Evolutionary conservation across 2,797 vertebrate species (phyloP).

Genomic region (Coregonus sp.): DNA sequence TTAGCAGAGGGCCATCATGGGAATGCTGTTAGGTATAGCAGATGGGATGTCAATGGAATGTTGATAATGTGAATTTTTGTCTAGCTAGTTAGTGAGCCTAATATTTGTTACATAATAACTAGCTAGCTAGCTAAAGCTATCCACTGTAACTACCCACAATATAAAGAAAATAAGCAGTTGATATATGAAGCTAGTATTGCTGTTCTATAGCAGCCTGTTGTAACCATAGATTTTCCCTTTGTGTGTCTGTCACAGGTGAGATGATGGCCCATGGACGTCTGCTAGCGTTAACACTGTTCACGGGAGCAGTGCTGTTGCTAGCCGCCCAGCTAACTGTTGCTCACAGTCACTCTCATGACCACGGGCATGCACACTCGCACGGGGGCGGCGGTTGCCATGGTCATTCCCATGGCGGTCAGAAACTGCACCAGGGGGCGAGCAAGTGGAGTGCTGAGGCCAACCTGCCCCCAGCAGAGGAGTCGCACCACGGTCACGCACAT

Average conservation of each 20-base stretch:
- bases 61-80: background rate
- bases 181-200: background rate
- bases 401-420: constrained; percentile 57
- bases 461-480: constrained; percentile 50
- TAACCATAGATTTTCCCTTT: background rate
- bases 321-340: constrained; percentile 42
- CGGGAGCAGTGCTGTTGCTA: constrained; percentile 55
- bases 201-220: background rate
- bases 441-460: constrained; percentile 81
- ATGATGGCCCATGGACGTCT: constrained; percentile 61
- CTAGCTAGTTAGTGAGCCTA: background rate
- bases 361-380: constrained; percentile 61
- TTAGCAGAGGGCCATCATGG: background rate
- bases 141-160: background rate
- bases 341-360: constrained; percentile 72
- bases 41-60: background rate
- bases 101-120: background rate
- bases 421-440: constrained; percentile 79
- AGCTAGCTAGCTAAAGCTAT: background rate
- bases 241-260: constrained; percentile 28
- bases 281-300: constrained; percentile 55
- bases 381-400: constrained; percentile 62
- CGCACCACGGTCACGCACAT: constrained; percentile 3
- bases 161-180: background rate
- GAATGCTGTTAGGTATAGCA: background rate